phyloP scores from a whole-genome alignment of 2,888 invertebrate genomes.

The Plagodis pulveraria region DNA sequence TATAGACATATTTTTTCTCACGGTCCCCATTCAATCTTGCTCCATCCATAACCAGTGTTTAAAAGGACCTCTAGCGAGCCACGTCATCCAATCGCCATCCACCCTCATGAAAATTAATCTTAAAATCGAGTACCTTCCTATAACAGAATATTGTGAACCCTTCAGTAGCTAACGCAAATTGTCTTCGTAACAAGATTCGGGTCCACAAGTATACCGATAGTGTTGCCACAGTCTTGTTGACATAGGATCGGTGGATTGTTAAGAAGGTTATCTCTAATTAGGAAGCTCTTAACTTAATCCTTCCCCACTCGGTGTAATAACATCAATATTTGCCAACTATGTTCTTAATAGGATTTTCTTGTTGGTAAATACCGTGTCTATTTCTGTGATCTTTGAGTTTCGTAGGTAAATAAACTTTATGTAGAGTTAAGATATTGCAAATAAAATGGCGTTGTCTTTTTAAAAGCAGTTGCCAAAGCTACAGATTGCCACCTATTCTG shows the following conservation, averaged over 20 bases:
- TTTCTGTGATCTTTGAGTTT: background rate
- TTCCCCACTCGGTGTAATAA: conserved; percentile 59
- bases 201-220: conserved; percentile 25
- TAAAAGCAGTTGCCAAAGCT: too few species aligned
- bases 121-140: background rate
- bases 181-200: conserved; percentile 23
- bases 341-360: conserved; percentile 48
- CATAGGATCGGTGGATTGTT: conserved; percentile 72
- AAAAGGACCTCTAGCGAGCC: too few species aligned
- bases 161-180: conserved; percentile 16
- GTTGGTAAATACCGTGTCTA: conserved; percentile 15
- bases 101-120: background rate
- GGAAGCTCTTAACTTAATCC: conserved; percentile 76
- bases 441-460: too few species aligned
- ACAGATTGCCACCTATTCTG: too few species aligned
- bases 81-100: background rate
- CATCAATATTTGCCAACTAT: conserved; percentile 54
- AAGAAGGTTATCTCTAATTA: conserved; percentile 76
- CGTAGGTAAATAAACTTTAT: background rate
- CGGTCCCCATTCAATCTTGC: too few species aligned
- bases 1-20: too few species aligned
- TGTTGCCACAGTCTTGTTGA: conserved; percentile 57
- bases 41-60: too few species aligned
- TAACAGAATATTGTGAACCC: conserved; percentile 8
- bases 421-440: too few species aligned